These are phyloP conservation scores for Microplitis mediator DNA, from an alignment of 1,140 invertebrate species.

Conservation along the genomic window DNA sequence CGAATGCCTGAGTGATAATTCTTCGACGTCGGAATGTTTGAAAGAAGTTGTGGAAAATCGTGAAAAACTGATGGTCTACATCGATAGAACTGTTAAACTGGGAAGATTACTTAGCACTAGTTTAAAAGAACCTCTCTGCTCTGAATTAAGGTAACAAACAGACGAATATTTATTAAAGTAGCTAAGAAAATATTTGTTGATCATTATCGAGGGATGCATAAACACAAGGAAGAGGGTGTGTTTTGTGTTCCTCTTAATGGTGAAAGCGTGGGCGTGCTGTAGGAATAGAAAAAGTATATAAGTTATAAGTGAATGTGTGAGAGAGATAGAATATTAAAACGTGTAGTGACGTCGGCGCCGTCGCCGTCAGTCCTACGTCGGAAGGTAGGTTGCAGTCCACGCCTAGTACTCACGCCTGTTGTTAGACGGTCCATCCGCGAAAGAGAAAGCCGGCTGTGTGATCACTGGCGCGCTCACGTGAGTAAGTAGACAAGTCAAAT, in stretches of 20 bases:
- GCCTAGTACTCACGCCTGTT: slow-evolving; percentile 7
- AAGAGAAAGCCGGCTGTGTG: slow-evolving; percentile 8
- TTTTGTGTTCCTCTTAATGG: not conserved
- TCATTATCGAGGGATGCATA: not conserved
- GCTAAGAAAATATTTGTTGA: not conserved
- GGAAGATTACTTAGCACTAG: slow-evolving; percentile 73
- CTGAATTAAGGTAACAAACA: slow-evolving; percentile 35
- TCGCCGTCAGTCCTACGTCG: slow-evolving; percentile 11
- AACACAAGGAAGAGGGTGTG: not conserved
- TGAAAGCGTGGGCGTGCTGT: not conserved
- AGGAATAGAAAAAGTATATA: not conserved
- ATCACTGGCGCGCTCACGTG: not conserved
- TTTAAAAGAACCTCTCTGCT: slow-evolving; percentile 68
- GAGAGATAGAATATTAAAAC: not conserved
- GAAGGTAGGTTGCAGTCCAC: slow-evolving; percentile 17
- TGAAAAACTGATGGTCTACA: slow-evolving; percentile 74
- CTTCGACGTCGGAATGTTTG: slow-evolving; percentile 40
- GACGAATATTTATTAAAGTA: too few species aligned
- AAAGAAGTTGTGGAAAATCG: slow-evolving; percentile 67
- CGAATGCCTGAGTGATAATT: slow-evolving; percentile 18
- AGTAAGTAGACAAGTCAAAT: slow-evolving; percentile 8
- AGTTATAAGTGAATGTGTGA: not conserved
- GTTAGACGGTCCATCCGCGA: not conserved
- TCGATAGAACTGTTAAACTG: slow-evolving; percentile 75
- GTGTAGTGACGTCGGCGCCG: slow-evolving; percentile 2